Percentiles rank a stretch among this genome's conserved stretches.
Conservation (phyloP, 2,797 vertebrate species). For the Rhodeus uyekii region DNA sequence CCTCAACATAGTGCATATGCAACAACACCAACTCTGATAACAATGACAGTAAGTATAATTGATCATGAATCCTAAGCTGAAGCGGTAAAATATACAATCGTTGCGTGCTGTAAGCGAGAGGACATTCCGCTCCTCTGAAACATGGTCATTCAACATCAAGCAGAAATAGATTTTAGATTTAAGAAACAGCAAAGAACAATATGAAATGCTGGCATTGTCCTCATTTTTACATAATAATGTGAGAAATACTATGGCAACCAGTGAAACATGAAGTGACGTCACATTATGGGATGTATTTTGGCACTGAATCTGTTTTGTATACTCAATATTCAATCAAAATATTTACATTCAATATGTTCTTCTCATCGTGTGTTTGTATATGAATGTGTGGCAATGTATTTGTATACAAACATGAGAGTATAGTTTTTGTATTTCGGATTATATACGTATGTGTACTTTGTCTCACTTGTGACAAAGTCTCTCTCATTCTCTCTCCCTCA, state of each 20-base stretch:
- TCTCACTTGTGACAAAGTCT: slow-evolving; percentile 10
- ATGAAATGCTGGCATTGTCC: slow-evolving; percentile 74
- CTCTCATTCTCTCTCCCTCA: slow-evolving; percentile 31
- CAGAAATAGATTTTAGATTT: slow-evolving; percentile 68
- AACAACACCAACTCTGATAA: slow-evolving; percentile 82
- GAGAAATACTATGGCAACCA: slow-evolving; percentile 76
- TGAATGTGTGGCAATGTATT: slow-evolving; percentile 42
- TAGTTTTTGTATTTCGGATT: slow-evolving; percentile 25
- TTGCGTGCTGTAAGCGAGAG: slow-evolving; percentile 81
- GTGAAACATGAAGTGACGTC: slow-evolving; percentile 77
- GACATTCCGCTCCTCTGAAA: slow-evolving; percentile 75
- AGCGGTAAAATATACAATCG: slow-evolving; percentile 85
- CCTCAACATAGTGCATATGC: slow-evolving; percentile 80
- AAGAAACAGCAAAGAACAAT: slow-evolving; percentile 77
- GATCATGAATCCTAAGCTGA: slow-evolving; percentile 75
- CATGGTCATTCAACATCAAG: slow-evolving; percentile 70
- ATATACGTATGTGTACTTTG: slow-evolving; percentile 30
- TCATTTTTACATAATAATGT: slow-evolving; percentile 64
- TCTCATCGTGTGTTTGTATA: slow-evolving; percentile 37
- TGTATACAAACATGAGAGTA: slow-evolving; percentile 34
- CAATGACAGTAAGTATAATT: slow-evolving; percentile 79
- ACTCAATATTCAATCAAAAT: slow-evolving; percentile 78
- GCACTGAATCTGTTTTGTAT: slow-evolving; percentile 76
- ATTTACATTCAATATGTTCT: slow-evolving; percentile 82
- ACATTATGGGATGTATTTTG: slow-evolving; percentile 82